A percentile compares a stretch with the other conserved stretches of the same genome.
Evolutionary conservation across 1,140 invertebrate species (phyloP).

Genomic region (Pachyrhynchus sulphureomaculatus): DNA sequence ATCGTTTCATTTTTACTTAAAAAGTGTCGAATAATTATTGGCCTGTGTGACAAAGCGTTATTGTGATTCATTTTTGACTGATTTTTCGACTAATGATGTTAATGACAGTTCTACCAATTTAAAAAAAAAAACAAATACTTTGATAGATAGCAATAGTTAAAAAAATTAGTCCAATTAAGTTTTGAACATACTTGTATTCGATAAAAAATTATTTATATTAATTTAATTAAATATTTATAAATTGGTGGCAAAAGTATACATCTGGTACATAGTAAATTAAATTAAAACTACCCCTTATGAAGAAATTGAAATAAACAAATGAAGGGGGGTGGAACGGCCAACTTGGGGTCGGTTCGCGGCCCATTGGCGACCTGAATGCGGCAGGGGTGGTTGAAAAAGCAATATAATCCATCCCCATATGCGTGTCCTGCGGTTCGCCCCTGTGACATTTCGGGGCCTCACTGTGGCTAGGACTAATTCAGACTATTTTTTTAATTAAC

Average conservation of each 20-base stretch:
- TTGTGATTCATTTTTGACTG: no score
- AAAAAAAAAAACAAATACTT: no score
- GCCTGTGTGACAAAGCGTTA: no score
- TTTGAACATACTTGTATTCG: no score
- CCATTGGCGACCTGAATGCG: conserved; percentile 17
- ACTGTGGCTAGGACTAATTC: conserved; percentile 17
- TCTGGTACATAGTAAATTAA: conserved; percentile 6
- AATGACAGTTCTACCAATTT: no score
- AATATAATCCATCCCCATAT: conserved; percentile 25
- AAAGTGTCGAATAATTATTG: no score
- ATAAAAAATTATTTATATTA: no score
- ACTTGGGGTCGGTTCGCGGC: conserved; percentile 11
- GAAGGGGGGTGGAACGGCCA: conserved; percentile 16
- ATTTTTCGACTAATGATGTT: no score
- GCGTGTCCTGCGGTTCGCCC: conserved; percentile 20
- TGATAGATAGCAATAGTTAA: no score
- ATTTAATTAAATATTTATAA: no score
- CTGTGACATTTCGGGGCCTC: conserved; percentile 16
- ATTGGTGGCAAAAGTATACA: neutral
- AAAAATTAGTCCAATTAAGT: no score
- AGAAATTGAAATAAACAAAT: conserved; percentile 22
- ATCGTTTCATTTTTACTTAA: no score
- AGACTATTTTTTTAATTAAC: conserved; percentile 22
- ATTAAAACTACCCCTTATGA: conserved; percentile 13
- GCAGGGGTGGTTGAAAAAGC: conserved; percentile 20